Evolutionary conservation across 2,888 invertebrate species (phyloP).

Genomic region (Dryobotodes eremita): DNA sequence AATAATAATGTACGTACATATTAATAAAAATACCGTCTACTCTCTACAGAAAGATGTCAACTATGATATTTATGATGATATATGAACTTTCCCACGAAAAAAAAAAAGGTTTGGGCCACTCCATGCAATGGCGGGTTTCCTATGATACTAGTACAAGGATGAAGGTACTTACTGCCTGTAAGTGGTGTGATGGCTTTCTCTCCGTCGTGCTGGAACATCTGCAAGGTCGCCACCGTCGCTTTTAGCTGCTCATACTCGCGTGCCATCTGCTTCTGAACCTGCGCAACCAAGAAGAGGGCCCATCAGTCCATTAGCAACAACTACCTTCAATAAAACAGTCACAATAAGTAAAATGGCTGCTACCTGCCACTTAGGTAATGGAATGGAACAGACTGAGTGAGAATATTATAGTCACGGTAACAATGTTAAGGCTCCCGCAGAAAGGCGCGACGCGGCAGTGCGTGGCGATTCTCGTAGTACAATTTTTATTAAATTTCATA

Average conservation of each 20-base stretch:
- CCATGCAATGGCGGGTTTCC: neutral
- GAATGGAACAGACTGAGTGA: neutral
- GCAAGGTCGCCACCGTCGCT: slow-evolving; percentile 94
- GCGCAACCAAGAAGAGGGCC: slow-evolving; percentile 58
- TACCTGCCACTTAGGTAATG: neutral
- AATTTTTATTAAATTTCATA: too few relatives aligned
- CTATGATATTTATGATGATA: neutral
- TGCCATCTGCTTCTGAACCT: slow-evolving; percentile 97
- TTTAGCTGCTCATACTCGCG: slow-evolving; percentile 98
- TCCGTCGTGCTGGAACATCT: slow-evolving; percentile 94
- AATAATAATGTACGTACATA: too few relatives aligned
- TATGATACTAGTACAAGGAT: neutral
- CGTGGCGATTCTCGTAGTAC: too few relatives aligned
- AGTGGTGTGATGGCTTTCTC: slow-evolving; percentile 88
- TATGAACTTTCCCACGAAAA: neutral
- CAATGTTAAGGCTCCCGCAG: too few relatives aligned
- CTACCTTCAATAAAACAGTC: neutral
- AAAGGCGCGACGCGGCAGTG: too few relatives aligned
- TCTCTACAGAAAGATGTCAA: too few relatives aligned
- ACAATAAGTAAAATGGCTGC: neutral
- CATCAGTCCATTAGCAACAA: slow-evolving; percentile 25
- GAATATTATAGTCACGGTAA: neutral
- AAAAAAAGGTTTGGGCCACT: neutral
- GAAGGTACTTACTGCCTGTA: slow-evolving; percentile 79
- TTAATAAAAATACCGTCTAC: too few relatives aligned